Base-by-base conservation (phyloP, 2,113 vertebrate genomes). In the Psettodes erumei region DNA sequence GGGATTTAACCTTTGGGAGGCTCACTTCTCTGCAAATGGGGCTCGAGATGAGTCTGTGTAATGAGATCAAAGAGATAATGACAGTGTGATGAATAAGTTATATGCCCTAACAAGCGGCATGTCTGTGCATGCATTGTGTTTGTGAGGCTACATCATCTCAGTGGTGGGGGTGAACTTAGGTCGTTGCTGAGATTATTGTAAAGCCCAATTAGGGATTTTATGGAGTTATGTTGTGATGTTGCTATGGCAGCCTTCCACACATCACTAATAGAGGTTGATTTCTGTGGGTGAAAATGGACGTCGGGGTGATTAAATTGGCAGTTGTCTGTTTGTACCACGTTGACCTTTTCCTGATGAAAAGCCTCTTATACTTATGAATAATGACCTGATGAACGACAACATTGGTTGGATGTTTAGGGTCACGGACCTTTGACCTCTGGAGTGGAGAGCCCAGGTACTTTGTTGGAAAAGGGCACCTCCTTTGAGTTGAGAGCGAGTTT, bases 21-120 rank as follows among this genome's bases (percentile, higher is more conserved):
- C 59, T 80, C 54, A 8, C 32, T 51, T 69, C 56, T 38, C 51
- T 50, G 9, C 64, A 74, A 67, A 58, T 32, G 58, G 32, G 60
- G 51, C 68, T 67, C 18, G 40, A 15, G 66, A 82, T 61, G 59
- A 74, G 42, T 80, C 32, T 38, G 50, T 50, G 43, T 50, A 60
- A 73, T 61, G 51, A 76, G 54, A 72, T 79, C 53, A 77, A 56
- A 75, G 37, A 27, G 60, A 81, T 73, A 63, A 65, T 82, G 65
- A 58, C 60, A 54, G 32, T 25, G 27, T 71, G 73, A 77, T 85
- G 63, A 86, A 86, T 85, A 79, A 83, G 40, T 79, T 27, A 84
- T 71, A 28, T 68, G 32, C 38, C 51, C 51, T 67, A 63, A 81
- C 50, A 73, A 72, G 59, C 25, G 16, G 65, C 18, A 40, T 73